phyloP scores from a whole-genome alignment of 2,888 invertebrate species.

The Cryptocephalus primarius region DNA sequence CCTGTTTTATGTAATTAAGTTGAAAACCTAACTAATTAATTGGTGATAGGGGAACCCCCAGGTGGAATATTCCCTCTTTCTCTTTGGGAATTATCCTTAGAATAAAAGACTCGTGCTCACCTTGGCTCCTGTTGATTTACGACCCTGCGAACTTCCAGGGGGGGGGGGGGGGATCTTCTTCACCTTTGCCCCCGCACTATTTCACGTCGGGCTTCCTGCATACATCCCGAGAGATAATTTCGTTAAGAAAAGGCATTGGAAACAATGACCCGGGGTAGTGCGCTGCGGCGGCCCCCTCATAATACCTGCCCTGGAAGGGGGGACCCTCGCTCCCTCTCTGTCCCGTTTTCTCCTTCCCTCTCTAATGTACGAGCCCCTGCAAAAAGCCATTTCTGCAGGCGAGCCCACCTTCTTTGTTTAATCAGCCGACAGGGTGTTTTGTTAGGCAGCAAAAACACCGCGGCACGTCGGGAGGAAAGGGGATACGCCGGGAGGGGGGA shows the following conservation, averaged over 20 bases:
- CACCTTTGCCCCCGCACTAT: background rate
- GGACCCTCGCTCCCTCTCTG: too few relatives aligned
- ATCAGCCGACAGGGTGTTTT: constrained; percentile 18
- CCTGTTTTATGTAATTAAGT: too few relatives aligned
- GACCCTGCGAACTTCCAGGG: background rate
- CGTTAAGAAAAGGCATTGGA: background rate
- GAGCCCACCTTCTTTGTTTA: constrained; percentile 18
- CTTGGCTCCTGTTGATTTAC: too few relatives aligned
- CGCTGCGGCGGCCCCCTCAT: constrained; percentile 11
- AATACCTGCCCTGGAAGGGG: constrained; percentile 11
- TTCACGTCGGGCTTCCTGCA: background rate
- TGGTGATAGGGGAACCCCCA: too few relatives aligned
- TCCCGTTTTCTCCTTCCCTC: background rate
- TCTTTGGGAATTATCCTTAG: too few relatives aligned
- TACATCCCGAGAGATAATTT: background rate
- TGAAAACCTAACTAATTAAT: too few relatives aligned
- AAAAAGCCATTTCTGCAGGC: constrained; percentile 13
- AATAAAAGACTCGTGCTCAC: too few relatives aligned
- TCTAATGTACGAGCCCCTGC: constrained; percentile 16
- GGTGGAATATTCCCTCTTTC: too few relatives aligned
- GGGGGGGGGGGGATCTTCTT: background rate
- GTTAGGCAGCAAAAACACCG: constrained; percentile 14
- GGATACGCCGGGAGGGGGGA: too few relatives aligned
- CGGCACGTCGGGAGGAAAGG: too few relatives aligned
- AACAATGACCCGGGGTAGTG: constrained; percentile 14